Percentiles rank a stretch among this genome's conserved stretches.
Evolutionary conservation across 2,888 invertebrate species (phyloP).

Genomic region (Eupithecia exiguata): DNA sequence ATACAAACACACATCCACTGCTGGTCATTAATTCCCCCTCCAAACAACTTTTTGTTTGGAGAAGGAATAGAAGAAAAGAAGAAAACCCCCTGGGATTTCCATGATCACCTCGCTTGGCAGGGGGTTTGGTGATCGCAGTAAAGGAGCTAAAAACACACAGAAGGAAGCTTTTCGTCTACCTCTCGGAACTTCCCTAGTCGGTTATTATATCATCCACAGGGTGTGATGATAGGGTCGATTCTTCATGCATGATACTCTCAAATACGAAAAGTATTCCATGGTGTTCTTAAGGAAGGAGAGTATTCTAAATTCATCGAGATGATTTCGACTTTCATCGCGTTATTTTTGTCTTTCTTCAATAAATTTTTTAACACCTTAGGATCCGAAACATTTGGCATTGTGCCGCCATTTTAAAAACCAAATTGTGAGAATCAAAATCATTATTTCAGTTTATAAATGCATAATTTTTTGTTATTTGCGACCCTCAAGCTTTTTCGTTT

Average conservation of each 20-base stretch:
- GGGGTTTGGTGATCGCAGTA: too few relatives aligned
- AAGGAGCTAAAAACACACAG: too few relatives aligned
- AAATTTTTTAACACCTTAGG: neutral
- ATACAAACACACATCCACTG: too few relatives aligned
- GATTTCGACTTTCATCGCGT: neutral
- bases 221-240: neutral
- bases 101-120: too few relatives aligned
- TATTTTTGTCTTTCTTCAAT: conserved; percentile 4
- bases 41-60: too few relatives aligned
- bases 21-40: too few relatives aligned
- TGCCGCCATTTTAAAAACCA: neutral
- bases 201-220: neutral
- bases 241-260: neutral
- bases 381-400: neutral
- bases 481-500: neutral
- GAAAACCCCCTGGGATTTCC: too few relatives aligned
- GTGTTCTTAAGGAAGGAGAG: neutral
- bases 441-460: neutral
- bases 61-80: too few relatives aligned
- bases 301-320: neutral
- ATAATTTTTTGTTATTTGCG: neutral
- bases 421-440: neutral
- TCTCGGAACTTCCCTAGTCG: neutral
- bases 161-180: too few relatives aligned
- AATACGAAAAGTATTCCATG: neutral